Base-by-base conservation (phyloP, 64 coral and sea anemone genomes). In the Platygyra sinensis region DNA sequence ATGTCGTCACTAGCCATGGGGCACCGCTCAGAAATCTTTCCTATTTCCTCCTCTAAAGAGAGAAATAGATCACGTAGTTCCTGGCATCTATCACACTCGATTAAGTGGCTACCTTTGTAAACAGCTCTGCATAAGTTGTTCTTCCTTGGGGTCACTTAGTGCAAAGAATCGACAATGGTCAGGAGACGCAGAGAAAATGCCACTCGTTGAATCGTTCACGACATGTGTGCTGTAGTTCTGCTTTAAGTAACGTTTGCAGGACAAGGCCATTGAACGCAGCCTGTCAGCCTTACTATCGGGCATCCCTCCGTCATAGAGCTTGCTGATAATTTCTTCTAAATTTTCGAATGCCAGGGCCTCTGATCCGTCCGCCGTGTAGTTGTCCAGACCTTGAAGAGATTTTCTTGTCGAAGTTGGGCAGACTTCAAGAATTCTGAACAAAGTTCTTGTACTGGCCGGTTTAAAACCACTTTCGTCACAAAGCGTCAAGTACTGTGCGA, bases 341-440 rank as follows among this genome's bases (percentile, higher is more conserved):
- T 72, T 83, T 38, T 91, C 89, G 62, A 75, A 91, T 65, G 79
- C 89, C n/a, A n/a, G n/a, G n/a, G n/a, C 33, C 33, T 50, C 72
- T 86, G 72, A 71, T 22, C 89, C 89, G 18, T 91, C 89, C 2
- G 79, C 67, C 19, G 89, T 71, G 33, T 54, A 74, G 46, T 91
- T 91, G 60, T 91, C 80, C 30, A 91, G 80, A 36, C 89, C 89
- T 91, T 91, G 89, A 59, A 91, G 72, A 30, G 72, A 76, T 76
- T 91, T 91, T 83, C 89, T 30, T 73, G 73, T 18, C 1, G 80
- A 91, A 1, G 80, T 80, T 71, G 69, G 51, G 25, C 79, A 31
- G 19, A 91, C 89, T 91, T 86, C 89, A 61, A 91, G 74, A 30
- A 91, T 84, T 77, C 80, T 77, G 74, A 91, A 91, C 80, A 91